phyloP scores from a whole-genome alignment of 2,888 invertebrate genomes.

The Conistra vaccinii region DNA sequence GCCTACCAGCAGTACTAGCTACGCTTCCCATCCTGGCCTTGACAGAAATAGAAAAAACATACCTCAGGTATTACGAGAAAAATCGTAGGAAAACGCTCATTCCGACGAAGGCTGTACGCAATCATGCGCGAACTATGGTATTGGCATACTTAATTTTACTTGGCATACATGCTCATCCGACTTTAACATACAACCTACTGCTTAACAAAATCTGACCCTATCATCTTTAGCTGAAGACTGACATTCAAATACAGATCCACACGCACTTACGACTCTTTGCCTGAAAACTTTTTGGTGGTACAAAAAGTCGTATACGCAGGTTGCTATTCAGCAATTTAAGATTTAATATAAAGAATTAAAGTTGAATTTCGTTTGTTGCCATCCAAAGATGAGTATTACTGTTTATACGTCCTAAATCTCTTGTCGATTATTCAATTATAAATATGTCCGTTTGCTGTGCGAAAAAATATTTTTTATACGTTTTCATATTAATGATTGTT shows the following conservation, averaged over 20 bases:
- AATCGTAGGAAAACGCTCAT: slow-evolving; percentile 88
- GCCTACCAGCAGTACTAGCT: slow-evolving; percentile 15
- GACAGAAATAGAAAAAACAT: slow-evolving; percentile 84
- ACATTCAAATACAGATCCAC: slow-evolving; percentile 25
- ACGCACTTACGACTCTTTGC: slow-evolving; percentile 35
- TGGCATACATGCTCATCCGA: slow-evolving; percentile 87
- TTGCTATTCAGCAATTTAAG: slow-evolving; percentile 7
- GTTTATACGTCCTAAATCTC: slow-evolving; percentile 63
- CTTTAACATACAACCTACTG: slow-evolving; percentile 71
- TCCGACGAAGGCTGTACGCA: slow-evolving; percentile 85
- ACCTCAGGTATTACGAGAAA: slow-evolving; percentile 81
- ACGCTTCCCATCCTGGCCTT: slow-evolving; percentile 74
- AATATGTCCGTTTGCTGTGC: slow-evolving; percentile 54
- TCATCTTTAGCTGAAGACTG: slow-evolving; percentile 13
- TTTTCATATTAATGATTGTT: slow-evolving; percentile 44
- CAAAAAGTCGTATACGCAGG: slow-evolving; percentile 40
- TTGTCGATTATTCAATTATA: slow-evolving; percentile 62
- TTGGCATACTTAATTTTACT: slow-evolving; percentile 89
- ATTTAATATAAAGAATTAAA: slow-evolving; percentile 18
- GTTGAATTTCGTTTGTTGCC: slow-evolving; percentile 45
- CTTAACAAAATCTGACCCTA: slow-evolving; percentile 55
- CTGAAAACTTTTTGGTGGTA: background rate
- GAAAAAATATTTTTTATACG: slow-evolving; percentile 55
- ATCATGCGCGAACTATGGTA: slow-evolving; percentile 87
- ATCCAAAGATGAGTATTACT: slow-evolving; percentile 49